Percentiles rank a stretch among this genome's conserved stretches.
These are phyloP conservation scores for Popillia japonica DNA, from an alignment of 1,140 invertebrate species.

Conservation along the genomic window DNA sequence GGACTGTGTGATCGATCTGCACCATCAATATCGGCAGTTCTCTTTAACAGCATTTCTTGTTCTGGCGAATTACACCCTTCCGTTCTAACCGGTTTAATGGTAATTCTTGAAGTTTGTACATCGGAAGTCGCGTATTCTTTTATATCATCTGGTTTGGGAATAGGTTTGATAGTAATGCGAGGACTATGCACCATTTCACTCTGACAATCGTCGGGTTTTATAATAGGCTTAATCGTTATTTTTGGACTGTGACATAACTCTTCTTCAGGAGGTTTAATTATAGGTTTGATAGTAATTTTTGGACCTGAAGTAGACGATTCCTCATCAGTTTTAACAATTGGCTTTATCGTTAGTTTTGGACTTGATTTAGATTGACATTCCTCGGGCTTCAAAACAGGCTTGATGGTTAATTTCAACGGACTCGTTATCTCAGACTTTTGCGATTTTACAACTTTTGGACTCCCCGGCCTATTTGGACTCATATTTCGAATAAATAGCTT, in stretches of 20 bases:
- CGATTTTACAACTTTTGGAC: slow-evolving; percentile 46
- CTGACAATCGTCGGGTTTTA: slow-evolving; percentile 39
- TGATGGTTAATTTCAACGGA: slow-evolving; percentile 57
- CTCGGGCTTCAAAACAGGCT: slow-evolving; percentile 54
- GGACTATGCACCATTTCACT: slow-evolving; percentile 49
- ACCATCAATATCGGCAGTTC: not conserved
- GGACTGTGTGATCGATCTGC: slow-evolving; percentile 49
- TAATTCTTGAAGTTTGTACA: slow-evolving; percentile 47
- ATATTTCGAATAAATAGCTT: slow-evolving; percentile 36
- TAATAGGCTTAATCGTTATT: slow-evolving; percentile 57
- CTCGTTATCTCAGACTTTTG: slow-evolving; percentile 47
- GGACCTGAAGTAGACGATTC: slow-evolving; percentile 46
- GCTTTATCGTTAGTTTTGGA: slow-evolving; percentile 58
- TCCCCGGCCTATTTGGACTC: slow-evolving; percentile 23
- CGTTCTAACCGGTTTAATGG: slow-evolving; percentile 52
- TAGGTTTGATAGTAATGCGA: slow-evolving; percentile 55
- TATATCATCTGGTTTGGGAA: slow-evolving; percentile 51
- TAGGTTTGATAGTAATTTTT: slow-evolving; percentile 58
- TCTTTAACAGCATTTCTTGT: not conserved
- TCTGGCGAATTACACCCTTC: slow-evolving; percentile 43
- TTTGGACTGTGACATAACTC: slow-evolving; percentile 51
- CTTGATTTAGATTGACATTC: slow-evolving; percentile 52
- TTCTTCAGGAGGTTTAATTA: slow-evolving; percentile 52
- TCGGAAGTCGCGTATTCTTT: slow-evolving; percentile 37
- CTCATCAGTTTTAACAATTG: slow-evolving; percentile 53